Base-by-base conservation (phyloP, 2,888 invertebrate genomes). In the Yponomeuta evonymella region DNA sequence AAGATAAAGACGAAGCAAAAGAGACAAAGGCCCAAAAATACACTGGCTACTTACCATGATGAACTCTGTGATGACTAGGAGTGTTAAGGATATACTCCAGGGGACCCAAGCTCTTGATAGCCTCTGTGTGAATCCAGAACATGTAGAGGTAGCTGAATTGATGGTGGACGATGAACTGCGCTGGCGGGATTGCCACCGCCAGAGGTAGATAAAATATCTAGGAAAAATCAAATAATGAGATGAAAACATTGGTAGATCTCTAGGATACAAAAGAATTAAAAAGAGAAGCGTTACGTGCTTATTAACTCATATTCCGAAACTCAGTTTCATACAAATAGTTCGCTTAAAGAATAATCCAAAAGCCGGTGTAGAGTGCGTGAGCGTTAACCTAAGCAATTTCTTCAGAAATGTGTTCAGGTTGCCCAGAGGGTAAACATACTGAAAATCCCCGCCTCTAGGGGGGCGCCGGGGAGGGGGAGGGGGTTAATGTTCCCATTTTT, bases 121-220 rank as follows among this genome's bases (percentile, higher is more conserved):
- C 94, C 80, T 97, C 95, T 0, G 98, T 98, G 85, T 98, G 98
- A 75, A 98, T 96, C 97, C 98, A 98, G 84, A 98, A 96, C 93
- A 98, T 98, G 89, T 96, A 98, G 62, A 98, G 93, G 74, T 97
- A 93, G 85, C 96, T 98, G 86, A 98, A 96, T 84, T 98, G 97
- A 76, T 96, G 95, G 80, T 98, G 98, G 73, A 96, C 96, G 75
- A 98, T 91, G 81, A 96, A 92, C 76, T 92, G 95, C 0, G 96
- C 94, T 0, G 97, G 96, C 0, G 97, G 97, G 68, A 97, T 94
- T 71, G 95, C 93, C 70, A 96, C 79, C 0, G 96, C 96, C 77
- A 96, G 85, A 0, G 96, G 96, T 0, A 96, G 87, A 83, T 96
- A 96, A 83, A 96, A 95, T 12, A 94, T 85, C 96, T 96, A 76